phyloP scores from a whole-genome alignment of 2,113 vertebrate genomes.

The Entelurus aequoreus region DNA sequence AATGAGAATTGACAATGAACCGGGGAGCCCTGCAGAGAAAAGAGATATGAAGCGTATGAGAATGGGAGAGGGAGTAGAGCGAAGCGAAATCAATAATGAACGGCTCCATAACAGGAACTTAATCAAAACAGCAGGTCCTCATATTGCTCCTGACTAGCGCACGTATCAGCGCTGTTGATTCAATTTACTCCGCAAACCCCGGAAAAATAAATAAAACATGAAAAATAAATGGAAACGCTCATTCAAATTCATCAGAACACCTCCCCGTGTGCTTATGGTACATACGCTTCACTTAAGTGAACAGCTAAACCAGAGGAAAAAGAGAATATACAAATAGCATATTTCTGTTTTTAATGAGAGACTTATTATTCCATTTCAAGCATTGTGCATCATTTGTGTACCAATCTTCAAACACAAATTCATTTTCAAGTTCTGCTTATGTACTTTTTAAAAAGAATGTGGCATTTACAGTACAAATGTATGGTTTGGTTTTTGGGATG shows the following conservation, averaged over 20 bases:
- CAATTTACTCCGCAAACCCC: conserved; percentile 72
- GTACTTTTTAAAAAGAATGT: too few relatives aligned
- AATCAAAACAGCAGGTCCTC: conserved; percentile 74
- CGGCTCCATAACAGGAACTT: conserved; percentile 70
- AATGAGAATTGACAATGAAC: conserved; percentile 40
- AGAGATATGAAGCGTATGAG: conserved; percentile 44
- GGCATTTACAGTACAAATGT: too few relatives aligned
- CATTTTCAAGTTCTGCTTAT: not conserved
- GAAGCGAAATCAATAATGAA: conserved; percentile 76
- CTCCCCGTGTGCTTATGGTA: conserved; percentile 62
- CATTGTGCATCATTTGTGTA: not conserved
- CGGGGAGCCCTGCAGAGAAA: conserved; percentile 48
- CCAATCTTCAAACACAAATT: not conserved
- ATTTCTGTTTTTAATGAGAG: conserved; percentile 45
- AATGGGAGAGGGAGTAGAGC: conserved; percentile 54
- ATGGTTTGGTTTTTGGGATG: too few relatives aligned
- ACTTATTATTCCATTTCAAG: conserved; percentile 8
- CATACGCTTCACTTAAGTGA: conserved; percentile 60
- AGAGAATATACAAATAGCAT: conserved; percentile 46
- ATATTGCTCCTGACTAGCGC: conserved; percentile 74
- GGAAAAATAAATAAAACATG: conserved; percentile 76
- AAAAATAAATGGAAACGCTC: conserved; percentile 76
- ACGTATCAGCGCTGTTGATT: conserved; percentile 71
- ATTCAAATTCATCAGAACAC: conserved; percentile 77
- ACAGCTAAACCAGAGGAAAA: conserved; percentile 32